Percentiles rank a stretch among this genome's conserved stretches.
phyloP scores from a whole-genome alignment of 2,888 invertebrate genomes.

The Nomada flava region DNA sequence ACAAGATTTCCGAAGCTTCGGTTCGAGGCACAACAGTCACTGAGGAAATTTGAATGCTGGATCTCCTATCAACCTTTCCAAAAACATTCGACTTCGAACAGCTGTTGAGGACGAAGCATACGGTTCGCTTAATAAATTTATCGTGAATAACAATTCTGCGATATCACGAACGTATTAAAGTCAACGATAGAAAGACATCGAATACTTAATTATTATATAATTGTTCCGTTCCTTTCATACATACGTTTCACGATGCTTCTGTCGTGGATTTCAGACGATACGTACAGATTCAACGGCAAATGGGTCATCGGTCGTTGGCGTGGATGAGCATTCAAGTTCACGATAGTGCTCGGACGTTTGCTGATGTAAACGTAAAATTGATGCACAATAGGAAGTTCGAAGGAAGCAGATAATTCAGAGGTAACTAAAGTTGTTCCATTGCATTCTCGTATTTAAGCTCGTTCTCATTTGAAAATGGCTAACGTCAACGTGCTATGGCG shows the following conservation, averaged over 20 bases:
- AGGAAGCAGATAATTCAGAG: background rate
- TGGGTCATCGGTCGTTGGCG: background rate
- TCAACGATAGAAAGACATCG: background rate
- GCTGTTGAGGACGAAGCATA: constrained; percentile 68
- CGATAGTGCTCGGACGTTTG: background rate
- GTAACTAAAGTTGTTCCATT: background rate
- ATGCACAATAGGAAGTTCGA: too few species aligned
- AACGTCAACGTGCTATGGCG: background rate
- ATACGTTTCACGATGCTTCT: background rate
- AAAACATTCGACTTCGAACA: constrained; percentile 76
- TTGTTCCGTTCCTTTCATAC: background rate
- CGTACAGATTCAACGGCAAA: background rate
- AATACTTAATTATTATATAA: background rate
- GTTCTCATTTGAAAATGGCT: background rate
- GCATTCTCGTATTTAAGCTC: background rate
- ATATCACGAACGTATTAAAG: background rate
- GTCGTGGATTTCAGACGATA: constrained; percentile 7
- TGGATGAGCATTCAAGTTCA: background rate
- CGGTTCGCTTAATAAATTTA: constrained; percentile 20
- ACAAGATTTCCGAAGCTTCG: constrained; percentile 58
- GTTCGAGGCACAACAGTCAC: constrained; percentile 77
- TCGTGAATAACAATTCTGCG: background rate
- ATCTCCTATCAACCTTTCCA: constrained; percentile 53
- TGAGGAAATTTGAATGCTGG: constrained; percentile 80
- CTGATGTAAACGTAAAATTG: background rate